phyloP scores from a whole-genome alignment of 1,140 invertebrate species.

The Zophobas morio region DNA sequence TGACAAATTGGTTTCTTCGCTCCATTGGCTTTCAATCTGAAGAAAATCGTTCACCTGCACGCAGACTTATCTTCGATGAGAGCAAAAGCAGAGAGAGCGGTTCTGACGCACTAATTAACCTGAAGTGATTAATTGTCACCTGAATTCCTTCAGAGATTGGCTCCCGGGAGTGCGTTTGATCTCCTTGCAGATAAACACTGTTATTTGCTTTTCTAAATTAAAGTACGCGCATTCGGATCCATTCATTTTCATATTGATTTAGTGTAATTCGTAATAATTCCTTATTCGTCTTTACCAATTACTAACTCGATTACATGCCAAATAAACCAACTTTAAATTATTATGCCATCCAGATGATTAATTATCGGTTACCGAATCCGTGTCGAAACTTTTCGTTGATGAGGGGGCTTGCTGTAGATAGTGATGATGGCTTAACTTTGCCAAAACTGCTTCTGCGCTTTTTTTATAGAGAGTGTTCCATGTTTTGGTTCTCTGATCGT shows the following conservation, averaged over 20 bases:
- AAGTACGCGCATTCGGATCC: conserved; percentile 17
- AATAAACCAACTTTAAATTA: conserved; percentile 14
- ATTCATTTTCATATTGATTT: conserved; percentile 38
- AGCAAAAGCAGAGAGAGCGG: conserved; percentile 37
- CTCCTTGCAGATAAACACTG: conserved; percentile 45
- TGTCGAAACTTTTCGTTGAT: not conserved
- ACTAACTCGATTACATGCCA: conserved; percentile 15
- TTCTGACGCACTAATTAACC: conserved; percentile 54
- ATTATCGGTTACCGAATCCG: conserved; percentile 17
- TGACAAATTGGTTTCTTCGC: conserved; percentile 56
- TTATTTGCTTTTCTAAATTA: conserved; percentile 49
- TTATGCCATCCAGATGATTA: conserved; percentile 22
- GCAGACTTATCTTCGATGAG: conserved; percentile 39
- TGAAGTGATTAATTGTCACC: conserved; percentile 56
- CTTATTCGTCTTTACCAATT: conserved; percentile 36
- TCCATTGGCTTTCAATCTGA: conserved; percentile 48
- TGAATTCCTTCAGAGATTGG: conserved; percentile 52
- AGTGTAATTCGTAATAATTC: conserved; percentile 39
- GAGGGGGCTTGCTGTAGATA: not conserved
- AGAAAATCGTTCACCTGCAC: conserved; percentile 50
- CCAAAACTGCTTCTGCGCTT: too few species aligned
- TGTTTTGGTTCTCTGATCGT: not conserved
- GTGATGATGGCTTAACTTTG: too few species aligned
- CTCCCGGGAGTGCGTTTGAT: conserved; percentile 46
- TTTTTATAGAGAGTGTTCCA: too few species aligned